Evolutionary conservation across 2,113 vertebrate species (phyloP), one percentile per base, ranked within the genome.

Genomic region (Sylvia atricapilla): DNA sequence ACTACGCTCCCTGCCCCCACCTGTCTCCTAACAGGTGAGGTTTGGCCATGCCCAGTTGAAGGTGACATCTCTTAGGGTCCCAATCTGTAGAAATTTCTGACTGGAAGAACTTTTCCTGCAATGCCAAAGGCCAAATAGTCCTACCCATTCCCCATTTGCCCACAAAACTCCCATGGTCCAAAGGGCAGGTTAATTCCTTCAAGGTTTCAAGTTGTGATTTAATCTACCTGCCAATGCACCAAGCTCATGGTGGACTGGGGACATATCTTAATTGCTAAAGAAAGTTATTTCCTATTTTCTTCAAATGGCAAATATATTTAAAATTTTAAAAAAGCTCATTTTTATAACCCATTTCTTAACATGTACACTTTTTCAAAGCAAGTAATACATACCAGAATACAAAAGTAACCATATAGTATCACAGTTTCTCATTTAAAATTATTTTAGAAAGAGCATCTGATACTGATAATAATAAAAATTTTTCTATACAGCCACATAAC

Each of bases 131-230:
- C 56, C 31, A 81, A 37, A 53, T 55, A 39, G 7, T 63, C 4
- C 9, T 3, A 86, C 10, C 11, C 25, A 9, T 67, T 75, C 33
- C 22, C 9, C 14, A 9, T 79, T 63, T 72, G 7, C 9, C 13
- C 18, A 46, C 47, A 82, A 52, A 79, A 6, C 2, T 3, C 1
- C 30, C 2, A 4, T 35, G 9, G 15, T 66, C 19, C 1, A 2
- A 79, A 64, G 30, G 27, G 49, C 8, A 82, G 31, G 9, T 23
- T 63, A 75, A 11, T 7, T 72, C 4, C 41, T 80, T 64, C 21
- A 47, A 35, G 27, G 5, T 53, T 67, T 78, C n/a, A 17, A 67
- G 25, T 17, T 59, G 31, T 27, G 33, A 68, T 49, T 67, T 75
- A 67, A 46, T 14, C 19, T 35, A 30, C 13, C 25, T 86, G 44